These are phyloP conservation scores for Pristis pectinata DNA, from an alignment of 2,797 vertebrate genomes.

Conservation along the genomic window DNA sequence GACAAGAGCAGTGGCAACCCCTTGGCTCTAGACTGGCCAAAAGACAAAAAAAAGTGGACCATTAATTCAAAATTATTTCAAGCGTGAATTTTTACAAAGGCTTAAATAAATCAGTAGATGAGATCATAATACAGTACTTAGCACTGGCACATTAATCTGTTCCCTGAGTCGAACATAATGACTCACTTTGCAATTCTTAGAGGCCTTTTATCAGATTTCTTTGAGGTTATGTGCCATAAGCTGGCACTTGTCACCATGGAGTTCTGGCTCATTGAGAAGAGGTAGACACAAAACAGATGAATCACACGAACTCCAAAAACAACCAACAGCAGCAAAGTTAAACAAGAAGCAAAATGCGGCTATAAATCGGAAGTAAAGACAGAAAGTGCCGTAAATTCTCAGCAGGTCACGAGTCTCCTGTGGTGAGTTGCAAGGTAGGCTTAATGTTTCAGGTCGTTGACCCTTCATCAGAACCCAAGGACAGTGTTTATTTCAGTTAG, in stretches of 20 bases:
- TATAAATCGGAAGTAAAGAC: not conserved
- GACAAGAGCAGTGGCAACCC: no score
- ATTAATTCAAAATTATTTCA: not conserved
- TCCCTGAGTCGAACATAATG: not conserved
- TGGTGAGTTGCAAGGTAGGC: not conserved
- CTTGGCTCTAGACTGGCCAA: not conserved
- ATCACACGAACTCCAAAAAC: not conserved
- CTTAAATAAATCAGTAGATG: not conserved
- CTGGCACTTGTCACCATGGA: not conserved
- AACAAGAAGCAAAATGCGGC: not conserved
- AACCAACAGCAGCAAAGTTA: not conserved
- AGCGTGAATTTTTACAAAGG: not conserved
- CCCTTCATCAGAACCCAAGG: not conserved
- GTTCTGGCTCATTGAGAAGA: not conserved
- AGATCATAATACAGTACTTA: slow-evolving; percentile 7
- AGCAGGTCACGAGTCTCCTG: not conserved
- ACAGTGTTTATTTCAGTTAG: not conserved
- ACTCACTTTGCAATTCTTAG: slow-evolving; percentile 1
- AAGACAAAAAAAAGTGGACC: not conserved
- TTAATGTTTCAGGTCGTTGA: not conserved
- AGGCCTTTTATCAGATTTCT: slow-evolving; percentile 17
- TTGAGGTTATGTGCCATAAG: not conserved
- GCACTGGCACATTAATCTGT: not conserved
- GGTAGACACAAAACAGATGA: not conserved
- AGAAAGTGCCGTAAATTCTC: not conserved